Percentiles rank a stretch among this genome's conserved stretches.
Conservation (phyloP, 2,113 vertebrate species). For the Chamaetylas fuelleborni region DNA sequence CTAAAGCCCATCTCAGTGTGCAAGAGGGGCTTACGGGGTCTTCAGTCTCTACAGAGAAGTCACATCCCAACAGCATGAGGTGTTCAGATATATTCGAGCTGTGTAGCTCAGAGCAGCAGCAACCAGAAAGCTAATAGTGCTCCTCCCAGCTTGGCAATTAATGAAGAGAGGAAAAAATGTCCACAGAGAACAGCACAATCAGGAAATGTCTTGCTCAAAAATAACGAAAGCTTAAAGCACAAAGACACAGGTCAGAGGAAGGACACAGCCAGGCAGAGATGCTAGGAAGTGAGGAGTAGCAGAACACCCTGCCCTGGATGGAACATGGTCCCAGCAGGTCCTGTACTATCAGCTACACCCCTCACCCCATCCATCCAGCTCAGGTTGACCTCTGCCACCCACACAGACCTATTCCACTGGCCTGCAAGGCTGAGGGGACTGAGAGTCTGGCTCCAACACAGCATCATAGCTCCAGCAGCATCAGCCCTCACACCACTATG, state of each 20-base stretch:
- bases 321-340: not conserved
- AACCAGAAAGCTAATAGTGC: not conserved
- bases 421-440: not conserved
- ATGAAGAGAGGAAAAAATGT: not conserved
- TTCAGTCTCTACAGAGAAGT: not conserved
- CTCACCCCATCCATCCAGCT: not conserved
- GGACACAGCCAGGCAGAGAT: not conserved
- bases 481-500: not conserved
- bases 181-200: not conserved
- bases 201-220: not conserved
- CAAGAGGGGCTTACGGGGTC: not conserved
- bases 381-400: not conserved
- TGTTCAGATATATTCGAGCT: not conserved
- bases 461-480: not conserved
- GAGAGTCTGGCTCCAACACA: not conserved
- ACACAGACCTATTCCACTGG: not conserved
- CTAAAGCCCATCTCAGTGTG: not conserved
- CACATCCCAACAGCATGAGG: not conserved
- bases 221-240: not conserved
- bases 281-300: not conserved
- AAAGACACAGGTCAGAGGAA: not conserved
- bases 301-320: not conserved
- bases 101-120: not conserved
- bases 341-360: not conserved
- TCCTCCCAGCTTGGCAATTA: not conserved